Evolutionary conservation across 2,888 invertebrate genomes (phyloP).

Genomic region (Oxytorus armatus): DNA sequence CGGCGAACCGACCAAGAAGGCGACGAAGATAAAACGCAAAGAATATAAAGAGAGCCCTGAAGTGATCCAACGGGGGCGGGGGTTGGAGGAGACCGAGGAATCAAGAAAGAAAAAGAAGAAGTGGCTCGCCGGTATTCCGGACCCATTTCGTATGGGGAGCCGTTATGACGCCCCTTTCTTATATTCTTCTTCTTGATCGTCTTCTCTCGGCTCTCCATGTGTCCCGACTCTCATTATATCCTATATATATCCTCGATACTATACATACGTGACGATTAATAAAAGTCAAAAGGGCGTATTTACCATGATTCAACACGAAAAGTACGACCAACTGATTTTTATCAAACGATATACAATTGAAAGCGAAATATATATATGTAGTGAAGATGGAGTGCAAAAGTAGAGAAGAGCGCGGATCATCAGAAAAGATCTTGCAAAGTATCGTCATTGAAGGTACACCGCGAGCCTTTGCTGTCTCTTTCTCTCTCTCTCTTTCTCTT

Average conservation of each 20-base stretch:
- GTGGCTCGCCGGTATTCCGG: constrained; percentile 66
- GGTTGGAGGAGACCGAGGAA: constrained; percentile 23
- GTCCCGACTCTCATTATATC: constrained; percentile 28
- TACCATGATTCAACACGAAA: neutral
- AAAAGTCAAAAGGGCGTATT: neutral
- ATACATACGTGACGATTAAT: neutral
- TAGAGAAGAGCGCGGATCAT: constrained; percentile 40
- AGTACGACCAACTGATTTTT: neutral
- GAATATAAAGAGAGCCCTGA: constrained; percentile 56
- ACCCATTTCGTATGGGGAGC: constrained; percentile 69
- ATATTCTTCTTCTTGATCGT: constrained; percentile 53
- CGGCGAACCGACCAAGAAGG: constrained; percentile 71
- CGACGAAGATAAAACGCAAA: constrained; percentile 70
- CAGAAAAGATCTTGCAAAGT: constrained; percentile 44
- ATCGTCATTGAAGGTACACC: constrained; percentile 40
- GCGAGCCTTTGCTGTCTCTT: constrained; percentile 5
- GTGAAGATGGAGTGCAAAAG: constrained; percentile 15
- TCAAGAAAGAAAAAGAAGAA: constrained; percentile 38
- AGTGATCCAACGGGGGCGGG: constrained; percentile 46
- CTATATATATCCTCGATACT: neutral
- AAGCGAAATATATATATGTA: neutral
- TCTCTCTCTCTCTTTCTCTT: neutral
- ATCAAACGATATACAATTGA: neutral
- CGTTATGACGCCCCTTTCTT: constrained; percentile 71
- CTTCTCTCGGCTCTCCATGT: constrained; percentile 40